Evolutionary conservation across 1,140 invertebrate species (phyloP), one percentile per base, ranked within the genome.

Genomic region (Drosophila kikkawai): DNA sequence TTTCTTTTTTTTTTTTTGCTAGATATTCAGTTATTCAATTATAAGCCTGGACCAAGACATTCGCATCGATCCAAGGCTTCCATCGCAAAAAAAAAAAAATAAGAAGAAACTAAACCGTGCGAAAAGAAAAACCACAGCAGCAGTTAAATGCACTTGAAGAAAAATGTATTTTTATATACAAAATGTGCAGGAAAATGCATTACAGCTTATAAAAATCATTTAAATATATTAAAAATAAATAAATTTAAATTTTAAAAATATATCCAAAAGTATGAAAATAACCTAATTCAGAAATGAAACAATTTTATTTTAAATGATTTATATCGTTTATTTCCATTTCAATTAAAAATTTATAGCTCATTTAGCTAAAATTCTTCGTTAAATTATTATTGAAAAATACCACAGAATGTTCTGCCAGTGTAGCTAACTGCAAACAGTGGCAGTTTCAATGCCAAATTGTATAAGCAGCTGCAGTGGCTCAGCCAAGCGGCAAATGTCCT

Each of bases 401-500:
- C 1, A 12, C 2, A 4, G 0, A 12, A 12, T 32, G 59, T 64
- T 65, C 37, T 60, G 4, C 4, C 32, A 2, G 63, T 66, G 63
- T 34, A 39, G 15, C 26, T 29, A 39, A 50, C 61, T 66, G 61
- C 65, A 66, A 66, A 66, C 65, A 68, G 65, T 64, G 42, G 57
- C 75, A 53, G 37, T 65, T 71, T 79, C 77, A 85, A 85, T 85
- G 82, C 74, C 82, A 75, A 78, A 67, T 84, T 84, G 73, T 84
- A 69, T 84, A 84, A 80, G 81, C 78, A 65, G 77, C 58, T 70
- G 58, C 64, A 47, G 74, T 66, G 73, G 74, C 56, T 39, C 73
- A 77, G 74, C 68, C 81, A 78, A 69, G 77, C 68, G 76, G 82
- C 60, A 85, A 85, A 80, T 85, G 74, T 85, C 78, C 82, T 81